Conservation (phyloP, 1,140 invertebrate genomes). For the Pogonomyrmex barbatus region DNA sequence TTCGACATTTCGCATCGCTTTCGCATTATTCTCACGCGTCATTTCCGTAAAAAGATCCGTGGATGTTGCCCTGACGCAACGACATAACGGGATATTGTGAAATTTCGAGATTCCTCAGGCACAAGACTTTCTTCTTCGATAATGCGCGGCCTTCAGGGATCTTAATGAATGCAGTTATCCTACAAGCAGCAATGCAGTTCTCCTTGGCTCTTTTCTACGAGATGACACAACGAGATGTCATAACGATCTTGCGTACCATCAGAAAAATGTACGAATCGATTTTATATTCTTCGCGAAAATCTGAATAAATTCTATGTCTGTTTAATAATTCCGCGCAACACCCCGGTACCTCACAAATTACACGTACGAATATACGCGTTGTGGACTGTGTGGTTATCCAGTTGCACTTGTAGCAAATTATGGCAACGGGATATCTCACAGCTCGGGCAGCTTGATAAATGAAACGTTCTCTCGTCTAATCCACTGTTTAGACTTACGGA, state of each 20-base stretch:
- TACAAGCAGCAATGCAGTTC: conserved; percentile 75
- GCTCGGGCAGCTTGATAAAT: conserved; percentile 27
- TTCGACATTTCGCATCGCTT: background rate
- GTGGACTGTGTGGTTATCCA: background rate
- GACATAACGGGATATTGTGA: background rate
- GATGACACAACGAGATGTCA: conserved; percentile 72
- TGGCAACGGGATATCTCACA: background rate
- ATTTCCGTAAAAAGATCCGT: conserved; percentile 14
- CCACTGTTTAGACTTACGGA: conserved; percentile 31
- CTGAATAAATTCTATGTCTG: background rate
- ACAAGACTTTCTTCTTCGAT: conserved; percentile 68
- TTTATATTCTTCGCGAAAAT: conserved; percentile 23
- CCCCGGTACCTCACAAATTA: background rate
- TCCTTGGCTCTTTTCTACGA: conserved; percentile 80
- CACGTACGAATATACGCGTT: background rate
- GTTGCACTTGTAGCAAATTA: conserved; percentile 19
- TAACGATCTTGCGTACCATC: conserved; percentile 28
- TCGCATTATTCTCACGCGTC: background rate
- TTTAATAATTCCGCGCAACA: conserved; percentile 12
- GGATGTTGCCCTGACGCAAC: conserved; percentile 28
- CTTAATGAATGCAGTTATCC: conserved; percentile 70
- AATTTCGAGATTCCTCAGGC: conserved; percentile 46
- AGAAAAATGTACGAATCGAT: conserved; percentile 39
- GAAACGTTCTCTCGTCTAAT: conserved; percentile 36
- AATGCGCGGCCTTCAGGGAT: conserved; percentile 66